phyloP scores from a whole-genome alignment of 2,797 vertebrate species.

The Melanogrammus aeglefinus region DNA sequence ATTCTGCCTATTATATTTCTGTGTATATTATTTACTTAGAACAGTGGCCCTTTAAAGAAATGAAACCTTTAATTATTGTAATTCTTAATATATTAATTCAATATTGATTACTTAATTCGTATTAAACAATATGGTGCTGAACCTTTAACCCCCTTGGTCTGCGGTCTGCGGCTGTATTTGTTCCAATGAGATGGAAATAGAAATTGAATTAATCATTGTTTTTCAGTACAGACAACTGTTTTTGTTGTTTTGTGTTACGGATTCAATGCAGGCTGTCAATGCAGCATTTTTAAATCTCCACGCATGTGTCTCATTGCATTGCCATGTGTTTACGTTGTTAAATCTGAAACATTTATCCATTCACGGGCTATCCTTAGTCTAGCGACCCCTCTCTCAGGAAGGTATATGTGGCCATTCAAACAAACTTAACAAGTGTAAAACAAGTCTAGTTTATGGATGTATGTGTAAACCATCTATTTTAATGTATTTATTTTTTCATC shows the following conservation, averaged over 20 bases:
- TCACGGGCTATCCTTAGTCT: background rate
- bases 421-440: constrained; percentile 30
- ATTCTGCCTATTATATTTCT: background rate
- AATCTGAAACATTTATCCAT: background rate
- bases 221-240: background rate
- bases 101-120: background rate
- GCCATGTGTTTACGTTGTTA: background rate
- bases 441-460: constrained; percentile 31
- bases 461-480: constrained; percentile 50
- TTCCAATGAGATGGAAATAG: background rate
- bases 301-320: background rate
- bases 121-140: constrained; percentile 2
- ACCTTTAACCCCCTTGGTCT: background rate
- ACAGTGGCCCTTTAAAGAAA: background rate
- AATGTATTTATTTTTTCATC: constrained; percentile 34
- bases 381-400: background rate
- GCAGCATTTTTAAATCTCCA: background rate
- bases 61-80: constrained; percentile 3
- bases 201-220: background rate
- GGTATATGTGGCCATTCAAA: constrained; percentile 9
- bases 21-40: constrained; percentile 3
- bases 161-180: background rate
- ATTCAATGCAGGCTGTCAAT: background rate
- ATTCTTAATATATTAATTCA: background rate
- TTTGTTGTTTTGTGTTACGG: background rate